phyloP scores from a whole-genome alignment of 1,140 invertebrate species.

The Druon quercuslanigerum region DNA sequence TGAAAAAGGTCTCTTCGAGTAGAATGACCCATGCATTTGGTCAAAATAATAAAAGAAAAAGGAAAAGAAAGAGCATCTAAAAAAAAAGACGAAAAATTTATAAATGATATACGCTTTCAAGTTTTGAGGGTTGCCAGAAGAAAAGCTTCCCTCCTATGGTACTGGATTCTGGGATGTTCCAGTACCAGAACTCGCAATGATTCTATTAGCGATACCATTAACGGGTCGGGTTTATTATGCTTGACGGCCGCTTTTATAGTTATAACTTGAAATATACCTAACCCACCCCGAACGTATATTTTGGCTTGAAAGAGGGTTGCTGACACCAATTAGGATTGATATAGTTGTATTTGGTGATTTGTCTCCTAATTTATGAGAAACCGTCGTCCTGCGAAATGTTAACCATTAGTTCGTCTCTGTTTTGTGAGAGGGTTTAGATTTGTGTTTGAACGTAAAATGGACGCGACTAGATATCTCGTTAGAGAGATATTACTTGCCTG shows the following conservation, averaged over 20 bases:
- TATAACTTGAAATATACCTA: slow-evolving; percentile 60
- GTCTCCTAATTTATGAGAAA: slow-evolving; percentile 46
- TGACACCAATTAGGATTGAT: slow-evolving; percentile 65
- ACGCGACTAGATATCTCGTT: no score
- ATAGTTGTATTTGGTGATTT: slow-evolving; percentile 60
- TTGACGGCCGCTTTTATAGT: slow-evolving; percentile 65
- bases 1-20: no score
- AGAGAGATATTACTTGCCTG: no score
- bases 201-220: slow-evolving; percentile 72
- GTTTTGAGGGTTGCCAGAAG: no score
- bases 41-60: no score
- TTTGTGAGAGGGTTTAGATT: no score
- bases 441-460: no score
- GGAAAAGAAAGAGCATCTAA: no score
- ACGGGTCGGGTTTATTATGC: slow-evolving; percentile 68
- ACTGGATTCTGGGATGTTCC: slow-evolving; percentile 9
- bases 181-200: slow-evolving; percentile 52
- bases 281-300: slow-evolving; percentile 32
- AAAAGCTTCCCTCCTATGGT: background rate
- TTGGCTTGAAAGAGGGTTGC: slow-evolving; percentile 46
- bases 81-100: no score
- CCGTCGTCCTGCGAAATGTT: background rate
- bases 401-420: no score
- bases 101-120: no score
- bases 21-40: no score